These are phyloP conservation scores for Drosophila suzukii DNA, from an alignment of 1,140 invertebrate species.

Conservation along the genomic window DNA sequence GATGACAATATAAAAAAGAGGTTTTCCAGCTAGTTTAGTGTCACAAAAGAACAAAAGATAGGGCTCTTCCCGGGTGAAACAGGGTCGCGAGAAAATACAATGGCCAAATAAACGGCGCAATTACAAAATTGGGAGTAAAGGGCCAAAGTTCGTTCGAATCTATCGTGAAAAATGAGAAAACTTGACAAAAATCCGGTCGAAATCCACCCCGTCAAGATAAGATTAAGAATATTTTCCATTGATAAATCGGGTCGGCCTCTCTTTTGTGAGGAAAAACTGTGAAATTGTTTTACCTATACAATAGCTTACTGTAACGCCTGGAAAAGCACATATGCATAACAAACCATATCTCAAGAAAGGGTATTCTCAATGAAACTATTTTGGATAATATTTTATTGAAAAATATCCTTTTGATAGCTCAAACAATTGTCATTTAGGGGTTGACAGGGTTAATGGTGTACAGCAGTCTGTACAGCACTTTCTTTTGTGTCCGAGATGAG, in stretches of 20 bases:
- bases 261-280: constrained; percentile 16
- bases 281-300: constrained; percentile 6
- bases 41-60: constrained; percentile 37
- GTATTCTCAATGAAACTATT: constrained; percentile 17
- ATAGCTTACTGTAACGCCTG: neutral
- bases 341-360: constrained; percentile 6
- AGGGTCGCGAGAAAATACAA: constrained; percentile 35
- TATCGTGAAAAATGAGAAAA: constrained; percentile 43
- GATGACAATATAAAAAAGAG: constrained; percentile 32
- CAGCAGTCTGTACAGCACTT: constrained; percentile 28
- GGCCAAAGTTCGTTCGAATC: constrained; percentile 53
- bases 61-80: constrained; percentile 19
- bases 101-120: constrained; percentile 50
- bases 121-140: constrained; percentile 42
- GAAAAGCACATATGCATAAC: constrained; percentile 21
- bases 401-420: constrained; percentile 42
- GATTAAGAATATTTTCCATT: constrained; percentile 35
- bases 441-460: constrained; percentile 42
- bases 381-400: constrained; percentile 44
- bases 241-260: constrained; percentile 17
- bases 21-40: constrained; percentile 38
- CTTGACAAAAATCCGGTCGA: constrained; percentile 32
- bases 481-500: constrained; percentile 32
- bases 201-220: constrained; percentile 33
- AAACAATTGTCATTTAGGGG: constrained; percentile 40